Evolutionary conservation across 2,113 vertebrate species (phyloP).

Genomic region (Glaucidium brasilianum): DNA sequence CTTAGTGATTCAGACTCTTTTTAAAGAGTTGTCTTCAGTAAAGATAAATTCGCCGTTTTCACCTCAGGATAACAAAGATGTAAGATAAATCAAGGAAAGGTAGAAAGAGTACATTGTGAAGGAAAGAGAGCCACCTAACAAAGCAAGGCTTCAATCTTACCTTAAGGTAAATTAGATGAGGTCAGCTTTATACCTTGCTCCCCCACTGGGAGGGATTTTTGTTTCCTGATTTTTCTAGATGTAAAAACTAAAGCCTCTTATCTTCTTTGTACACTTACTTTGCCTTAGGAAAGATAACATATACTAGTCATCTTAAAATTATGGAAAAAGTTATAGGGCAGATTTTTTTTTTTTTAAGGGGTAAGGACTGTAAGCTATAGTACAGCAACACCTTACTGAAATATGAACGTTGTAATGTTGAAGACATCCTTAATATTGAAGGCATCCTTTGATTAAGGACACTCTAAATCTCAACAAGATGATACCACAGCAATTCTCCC

Average conservation of each 20-base stretch:
- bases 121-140: constrained; percentile 13
- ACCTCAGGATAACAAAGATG: constrained; percentile 48
- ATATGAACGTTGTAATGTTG: background rate
- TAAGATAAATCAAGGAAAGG: constrained; percentile 52
- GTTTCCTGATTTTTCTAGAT: constrained; percentile 44
- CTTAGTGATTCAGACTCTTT: constrained; percentile 42
- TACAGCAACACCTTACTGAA: background rate
- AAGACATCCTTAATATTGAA: background rate
- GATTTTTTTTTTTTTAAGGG: background rate
- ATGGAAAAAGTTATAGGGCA: background rate
- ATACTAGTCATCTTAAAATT: background rate
- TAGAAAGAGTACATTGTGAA: constrained; percentile 24
- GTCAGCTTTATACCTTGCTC: constrained; percentile 52
- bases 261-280: constrained; percentile 28
- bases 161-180: constrained; percentile 57
- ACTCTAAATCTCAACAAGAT: background rate
- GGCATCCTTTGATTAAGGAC: background rate
- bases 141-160: constrained; percentile 1
- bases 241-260: constrained; percentile 40
- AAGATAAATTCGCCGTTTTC: background rate
- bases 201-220: constrained; percentile 42
- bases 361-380: background rate
- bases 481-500: background rate
- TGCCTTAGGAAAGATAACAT: constrained; percentile 43
- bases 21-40: constrained; percentile 42